These are phyloP conservation scores for Nothobranchius furzeri DNA, from an alignment of 2,113 vertebrate genomes.

Conservation along the genomic window DNA sequence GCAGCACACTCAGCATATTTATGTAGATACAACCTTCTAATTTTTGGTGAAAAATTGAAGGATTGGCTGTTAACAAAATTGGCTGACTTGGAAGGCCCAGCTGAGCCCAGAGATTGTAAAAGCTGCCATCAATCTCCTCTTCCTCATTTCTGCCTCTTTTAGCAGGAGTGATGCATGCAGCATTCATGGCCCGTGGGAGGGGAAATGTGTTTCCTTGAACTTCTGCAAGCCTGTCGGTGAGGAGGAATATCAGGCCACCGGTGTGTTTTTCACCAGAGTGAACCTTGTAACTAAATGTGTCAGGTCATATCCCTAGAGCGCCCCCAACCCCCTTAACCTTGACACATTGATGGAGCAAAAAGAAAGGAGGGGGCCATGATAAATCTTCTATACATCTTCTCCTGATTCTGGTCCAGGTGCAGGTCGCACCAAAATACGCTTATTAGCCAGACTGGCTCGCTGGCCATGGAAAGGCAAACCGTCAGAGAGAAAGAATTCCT, in stretches of 20 bases:
- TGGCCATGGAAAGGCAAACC: slow-evolving; percentile 26
- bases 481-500: slow-evolving; percentile 54
- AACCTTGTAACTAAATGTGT: slow-evolving; percentile 59
- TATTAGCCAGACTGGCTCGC: slow-evolving; percentile 55
- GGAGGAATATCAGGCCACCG: slow-evolving; percentile 49
- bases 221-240: slow-evolving; percentile 30
- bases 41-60: slow-evolving; percentile 34
- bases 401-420: slow-evolving; percentile 31
- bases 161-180: slow-evolving; percentile 63
- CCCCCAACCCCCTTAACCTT: slow-evolving; percentile 35
- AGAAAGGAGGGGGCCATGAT: slow-evolving; percentile 7
- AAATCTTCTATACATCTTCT: slow-evolving; percentile 43
- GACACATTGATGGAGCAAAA: slow-evolving; percentile 10
- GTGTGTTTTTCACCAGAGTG: slow-evolving; percentile 57
- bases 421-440: slow-evolving; percentile 47
- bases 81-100: slow-evolving; percentile 44
- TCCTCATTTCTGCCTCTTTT: slow-evolving; percentile 54
- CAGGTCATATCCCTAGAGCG: slow-evolving; percentile 41
- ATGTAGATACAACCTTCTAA: slow-evolving; percentile 44
- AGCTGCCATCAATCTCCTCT: slow-evolving; percentile 59
- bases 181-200: slow-evolving; percentile 49
- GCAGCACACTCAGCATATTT: slow-evolving; percentile 32
- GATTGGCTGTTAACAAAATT: slow-evolving; percentile 36
- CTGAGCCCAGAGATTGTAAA: slow-evolving; percentile 60
- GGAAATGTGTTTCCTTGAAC: slow-evolving; percentile 49